Evolutionary conservation across 2,113 vertebrate species (phyloP).

Genomic region (Vimba vimba): DNA sequence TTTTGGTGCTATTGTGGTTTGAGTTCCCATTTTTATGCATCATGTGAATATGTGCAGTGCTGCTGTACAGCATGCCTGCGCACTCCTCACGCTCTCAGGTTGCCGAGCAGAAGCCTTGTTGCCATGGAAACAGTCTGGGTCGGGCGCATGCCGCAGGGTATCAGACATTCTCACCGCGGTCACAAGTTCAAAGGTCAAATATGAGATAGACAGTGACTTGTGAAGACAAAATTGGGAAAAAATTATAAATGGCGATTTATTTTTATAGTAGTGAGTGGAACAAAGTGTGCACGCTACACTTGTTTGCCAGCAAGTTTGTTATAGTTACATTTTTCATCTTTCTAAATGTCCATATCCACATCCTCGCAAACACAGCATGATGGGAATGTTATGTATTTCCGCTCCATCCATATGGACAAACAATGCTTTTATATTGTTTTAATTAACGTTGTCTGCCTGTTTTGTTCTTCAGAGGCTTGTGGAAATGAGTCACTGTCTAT

Average conservation of each 20-base stretch:
- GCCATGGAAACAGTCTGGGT: constrained; percentile 58
- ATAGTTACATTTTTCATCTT: background rate
- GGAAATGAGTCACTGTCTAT: constrained; percentile 19
- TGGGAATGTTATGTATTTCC: background rate
- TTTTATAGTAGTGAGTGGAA: background rate
- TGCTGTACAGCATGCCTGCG: constrained; percentile 40
- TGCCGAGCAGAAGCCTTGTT: constrained; percentile 56
- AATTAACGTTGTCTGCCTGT: background rate
- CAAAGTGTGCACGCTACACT: background rate
- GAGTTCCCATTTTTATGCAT: background rate
- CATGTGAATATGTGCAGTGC: constrained; percentile 14
- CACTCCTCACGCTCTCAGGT: constrained; percentile 36
- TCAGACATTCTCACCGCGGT: constrained; percentile 53
- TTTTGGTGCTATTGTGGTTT: constrained; percentile 9
- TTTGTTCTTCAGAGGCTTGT: background rate
- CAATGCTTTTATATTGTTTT: background rate
- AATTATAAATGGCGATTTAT: background rate
- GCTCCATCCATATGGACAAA: background rate
- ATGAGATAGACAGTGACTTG: constrained; percentile 17
- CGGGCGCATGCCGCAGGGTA: constrained; percentile 40
- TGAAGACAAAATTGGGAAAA: background rate
- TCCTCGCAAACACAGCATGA: background rate
- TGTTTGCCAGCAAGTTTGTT: background rate
- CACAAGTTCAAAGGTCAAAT: constrained; percentile 59
- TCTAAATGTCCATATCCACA: background rate